Conservation (phyloP, 2,113 vertebrate species). For the Corapipo altera region DNA sequence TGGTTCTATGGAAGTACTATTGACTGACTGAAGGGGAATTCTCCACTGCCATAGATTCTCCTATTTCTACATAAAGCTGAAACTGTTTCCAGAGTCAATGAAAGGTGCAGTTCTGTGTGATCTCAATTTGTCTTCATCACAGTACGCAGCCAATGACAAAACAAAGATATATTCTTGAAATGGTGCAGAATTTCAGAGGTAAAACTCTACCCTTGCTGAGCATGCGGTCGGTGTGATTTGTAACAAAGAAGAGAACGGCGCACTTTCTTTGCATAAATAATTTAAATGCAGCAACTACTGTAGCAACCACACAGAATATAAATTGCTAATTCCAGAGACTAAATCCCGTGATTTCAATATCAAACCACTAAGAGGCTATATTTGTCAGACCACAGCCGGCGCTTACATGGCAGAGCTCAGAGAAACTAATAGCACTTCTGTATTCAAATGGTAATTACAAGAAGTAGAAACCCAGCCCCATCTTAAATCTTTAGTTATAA, state of each 20-base stretch:
- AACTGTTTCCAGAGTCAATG: conserved; percentile 4
- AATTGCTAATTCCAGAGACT: conserved; percentile 60
- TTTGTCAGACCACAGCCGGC: background rate
- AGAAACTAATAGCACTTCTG: conserved; percentile 15
- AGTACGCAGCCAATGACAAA: background rate
- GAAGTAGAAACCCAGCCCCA: background rate
- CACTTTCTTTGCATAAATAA: conserved; percentile 69
- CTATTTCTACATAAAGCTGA: background rate
- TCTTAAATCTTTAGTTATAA: background rate
- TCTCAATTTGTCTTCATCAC: background rate
- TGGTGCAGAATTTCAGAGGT: background rate
- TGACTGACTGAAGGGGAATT: background rate
- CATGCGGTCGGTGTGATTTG: background rate
- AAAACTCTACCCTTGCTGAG: conserved; percentile 23
- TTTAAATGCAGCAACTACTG: conserved; percentile 59
- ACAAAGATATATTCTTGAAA: background rate
- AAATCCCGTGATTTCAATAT: conserved; percentile 59
- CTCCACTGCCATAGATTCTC: background rate
- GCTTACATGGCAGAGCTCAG: background rate
- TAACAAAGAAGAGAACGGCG: conserved; percentile 47
- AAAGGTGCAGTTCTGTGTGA: background rate
- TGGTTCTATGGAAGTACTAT: conserved; percentile 20
- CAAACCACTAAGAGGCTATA: conserved; percentile 17
- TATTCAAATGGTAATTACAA: conserved; percentile 34
- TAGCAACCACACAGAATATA: conserved; percentile 58